Percentiles rank a stretch among this genome's conserved stretches.
Conservation (phyloP, 2,113 vertebrate genomes). For the Chaetodon trifascialis region DNA sequence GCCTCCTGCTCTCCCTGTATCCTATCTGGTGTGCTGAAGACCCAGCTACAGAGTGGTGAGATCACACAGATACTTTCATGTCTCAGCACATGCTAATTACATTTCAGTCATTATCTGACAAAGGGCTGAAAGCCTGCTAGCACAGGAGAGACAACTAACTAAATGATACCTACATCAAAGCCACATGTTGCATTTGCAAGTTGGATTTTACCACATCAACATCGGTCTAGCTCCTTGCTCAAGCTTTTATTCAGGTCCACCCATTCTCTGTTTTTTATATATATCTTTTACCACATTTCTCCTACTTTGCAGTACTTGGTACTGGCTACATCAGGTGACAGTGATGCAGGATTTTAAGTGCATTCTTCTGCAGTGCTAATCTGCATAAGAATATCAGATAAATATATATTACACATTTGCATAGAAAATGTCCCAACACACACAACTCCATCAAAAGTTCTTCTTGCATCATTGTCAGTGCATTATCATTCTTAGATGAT, state of each 20-base stretch:
- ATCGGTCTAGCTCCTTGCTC: slow-evolving; percentile 44
- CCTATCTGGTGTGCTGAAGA: slow-evolving; percentile 9
- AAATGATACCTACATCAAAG: slow-evolving; percentile 20
- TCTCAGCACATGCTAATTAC: slow-evolving; percentile 56
- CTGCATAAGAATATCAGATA: background rate
- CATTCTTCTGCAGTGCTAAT: background rate
- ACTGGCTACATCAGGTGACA: background rate
- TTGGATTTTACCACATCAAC: slow-evolving; percentile 49
- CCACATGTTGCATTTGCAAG: slow-evolving; percentile 36
- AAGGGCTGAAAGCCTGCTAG: slow-evolving; percentile 22
- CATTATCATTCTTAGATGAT: background rate
- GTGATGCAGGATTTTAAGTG: background rate
- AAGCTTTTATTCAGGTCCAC: slow-evolving; percentile 37
- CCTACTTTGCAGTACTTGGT: background rate
- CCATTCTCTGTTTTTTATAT: background rate
- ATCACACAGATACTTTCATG: slow-evolving; percentile 40
- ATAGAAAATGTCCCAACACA: background rate
- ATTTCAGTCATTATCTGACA: slow-evolving; percentile 58
- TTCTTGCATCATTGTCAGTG: background rate
- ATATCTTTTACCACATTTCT: slow-evolving; percentile 19
- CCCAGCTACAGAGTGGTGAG: slow-evolving; percentile 24
- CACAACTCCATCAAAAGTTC: background rate
- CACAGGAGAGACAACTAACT: slow-evolving; percentile 35
- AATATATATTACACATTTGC: background rate
- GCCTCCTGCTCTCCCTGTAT: slow-evolving; percentile 15